phyloP scores from a whole-genome alignment of 2,888 invertebrate genomes.

The Himalopsyche kuldschensis region DNA sequence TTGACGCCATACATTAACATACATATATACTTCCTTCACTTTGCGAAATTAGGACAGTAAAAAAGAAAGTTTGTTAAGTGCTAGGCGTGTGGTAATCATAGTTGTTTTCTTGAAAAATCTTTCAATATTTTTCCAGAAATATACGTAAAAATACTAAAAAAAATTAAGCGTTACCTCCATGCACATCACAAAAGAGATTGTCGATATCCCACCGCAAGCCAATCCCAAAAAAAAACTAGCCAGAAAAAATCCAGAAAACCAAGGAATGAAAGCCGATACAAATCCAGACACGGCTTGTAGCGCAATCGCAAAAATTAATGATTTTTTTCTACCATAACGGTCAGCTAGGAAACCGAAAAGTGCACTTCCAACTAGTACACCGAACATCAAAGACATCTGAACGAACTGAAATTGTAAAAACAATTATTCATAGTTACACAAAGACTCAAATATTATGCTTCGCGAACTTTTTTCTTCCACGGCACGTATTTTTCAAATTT shows the following conservation, averaged over 20 bases:
- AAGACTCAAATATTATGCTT: too few relatives aligned
- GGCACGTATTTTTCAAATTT: too few relatives aligned
- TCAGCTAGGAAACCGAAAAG: slow-evolving; percentile 64
- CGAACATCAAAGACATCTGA: slow-evolving; percentile 66
- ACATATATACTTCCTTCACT: too few relatives aligned
- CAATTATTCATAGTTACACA: not conserved
- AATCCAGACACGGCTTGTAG: slow-evolving; percentile 59
- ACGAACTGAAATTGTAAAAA: slow-evolving; percentile 51
- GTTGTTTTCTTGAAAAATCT: too few relatives aligned
- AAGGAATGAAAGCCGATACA: slow-evolving; percentile 57
- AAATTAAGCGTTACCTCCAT: slow-evolving; percentile 58
- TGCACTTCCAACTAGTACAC: slow-evolving; percentile 64
- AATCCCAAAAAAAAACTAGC: slow-evolving; percentile 61
- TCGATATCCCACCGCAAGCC: slow-evolving; percentile 65
- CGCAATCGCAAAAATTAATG: slow-evolving; percentile 60
- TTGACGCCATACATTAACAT: too few relatives aligned
- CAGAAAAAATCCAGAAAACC: slow-evolving; percentile 58
- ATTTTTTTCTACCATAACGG: slow-evolving; percentile 62
- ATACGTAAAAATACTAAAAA: too few relatives aligned
- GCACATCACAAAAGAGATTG: slow-evolving; percentile 68
- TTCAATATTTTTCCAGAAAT: too few relatives aligned
- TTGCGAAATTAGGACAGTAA: too few relatives aligned
- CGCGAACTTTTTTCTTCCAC: too few relatives aligned
- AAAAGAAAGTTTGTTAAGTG: too few relatives aligned
- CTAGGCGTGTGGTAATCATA: too few relatives aligned